Evolutionary conservation across 2,888 invertebrate species (phyloP), one percentile per base, ranked within the genome.

Genomic region (Leptogaster cylindrica): DNA sequence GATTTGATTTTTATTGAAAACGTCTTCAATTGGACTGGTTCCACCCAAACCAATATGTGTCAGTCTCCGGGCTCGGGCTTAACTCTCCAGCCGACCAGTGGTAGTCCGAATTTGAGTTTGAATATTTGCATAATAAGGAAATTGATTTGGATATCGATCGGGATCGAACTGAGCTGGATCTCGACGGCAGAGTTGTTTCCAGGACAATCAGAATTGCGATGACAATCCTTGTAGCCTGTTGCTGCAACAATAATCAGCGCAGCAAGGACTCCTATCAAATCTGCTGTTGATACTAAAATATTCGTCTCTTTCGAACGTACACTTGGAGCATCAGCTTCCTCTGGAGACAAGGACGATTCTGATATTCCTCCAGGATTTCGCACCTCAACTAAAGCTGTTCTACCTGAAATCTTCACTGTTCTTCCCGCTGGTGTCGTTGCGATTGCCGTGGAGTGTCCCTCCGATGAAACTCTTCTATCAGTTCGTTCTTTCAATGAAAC

Each of bases 11-110:
- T 50, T 61, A 50, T 31, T 18, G 16, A 48, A 63, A 58, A 52
- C 27, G 25, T 52, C 44, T 36, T 50, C 25, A 55, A 18, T 51
- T 52, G 44, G 41, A 18, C 20, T 46, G 61, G 70, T 71, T 64
- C 18, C 50, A 50, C 27, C 27, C 39, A 27, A 51, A 51, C 65
- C 36, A 51, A 68, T 58, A 50, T 67, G 77, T 76, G 86, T 85
- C 85, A 86, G 85, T 86, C 86, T 74, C 86, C 86, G 74, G 86
- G 86, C 76, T 86, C 85, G 74, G 82, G 79, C 68, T 82, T 80
- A 72, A 81, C 79, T 73, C 80, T 77, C 81, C 82, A 81, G 67
- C 79, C 81, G 73, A 81, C 77, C 74, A 77, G 74, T 71, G 79
- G 78, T 48, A 44, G 39, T 33, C 61, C 50, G 14, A 61, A 33